These are phyloP conservation scores for Salminus brasiliensis DNA, from an alignment of 2,113 vertebrate species.

Conservation along the genomic window DNA sequence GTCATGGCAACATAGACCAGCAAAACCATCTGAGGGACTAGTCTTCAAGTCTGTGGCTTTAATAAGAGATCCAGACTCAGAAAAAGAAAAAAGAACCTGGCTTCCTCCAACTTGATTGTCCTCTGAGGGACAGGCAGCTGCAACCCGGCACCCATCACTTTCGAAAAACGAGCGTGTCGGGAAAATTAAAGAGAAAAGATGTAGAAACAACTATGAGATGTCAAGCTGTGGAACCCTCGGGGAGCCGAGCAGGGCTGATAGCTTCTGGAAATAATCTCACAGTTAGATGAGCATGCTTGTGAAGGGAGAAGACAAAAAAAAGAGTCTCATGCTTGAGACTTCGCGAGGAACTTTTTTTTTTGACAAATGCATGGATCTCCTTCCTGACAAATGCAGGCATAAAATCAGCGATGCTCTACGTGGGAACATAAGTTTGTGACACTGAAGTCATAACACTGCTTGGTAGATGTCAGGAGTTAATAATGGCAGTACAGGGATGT, in stretches of 20 bases:
- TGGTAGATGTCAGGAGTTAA: background rate
- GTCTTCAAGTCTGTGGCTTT: background rate
- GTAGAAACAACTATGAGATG: slow-evolving; percentile 53
- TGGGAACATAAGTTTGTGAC: background rate
- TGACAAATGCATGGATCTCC: background rate
- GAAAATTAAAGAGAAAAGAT: slow-evolving; percentile 26
- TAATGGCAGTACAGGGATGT: background rate
- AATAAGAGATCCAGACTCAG: background rate
- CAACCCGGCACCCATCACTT: slow-evolving; percentile 4
- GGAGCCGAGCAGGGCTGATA: slow-evolving; percentile 47
- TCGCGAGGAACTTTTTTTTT: background rate
- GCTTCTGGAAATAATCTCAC: slow-evolving; percentile 54
- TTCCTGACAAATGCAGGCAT: background rate
- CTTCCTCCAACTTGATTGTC: slow-evolving; percentile 25
- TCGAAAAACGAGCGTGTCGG: background rate
- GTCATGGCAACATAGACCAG: slow-evolving; percentile 47
- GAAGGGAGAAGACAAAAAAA: slow-evolving; percentile 21
- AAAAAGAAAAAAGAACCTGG: background rate
- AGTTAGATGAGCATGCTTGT: slow-evolving; percentile 39
- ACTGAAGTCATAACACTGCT: background rate
- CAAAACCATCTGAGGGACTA: slow-evolving; percentile 23
- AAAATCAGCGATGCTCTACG: background rate
- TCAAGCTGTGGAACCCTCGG: slow-evolving; percentile 51
- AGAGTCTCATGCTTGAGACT: background rate
- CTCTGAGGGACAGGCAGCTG: slow-evolving; percentile 17